Evolutionary conservation across 2,113 vertebrate genomes (phyloP).

Genomic region (Aphyosemion australe): DNA sequence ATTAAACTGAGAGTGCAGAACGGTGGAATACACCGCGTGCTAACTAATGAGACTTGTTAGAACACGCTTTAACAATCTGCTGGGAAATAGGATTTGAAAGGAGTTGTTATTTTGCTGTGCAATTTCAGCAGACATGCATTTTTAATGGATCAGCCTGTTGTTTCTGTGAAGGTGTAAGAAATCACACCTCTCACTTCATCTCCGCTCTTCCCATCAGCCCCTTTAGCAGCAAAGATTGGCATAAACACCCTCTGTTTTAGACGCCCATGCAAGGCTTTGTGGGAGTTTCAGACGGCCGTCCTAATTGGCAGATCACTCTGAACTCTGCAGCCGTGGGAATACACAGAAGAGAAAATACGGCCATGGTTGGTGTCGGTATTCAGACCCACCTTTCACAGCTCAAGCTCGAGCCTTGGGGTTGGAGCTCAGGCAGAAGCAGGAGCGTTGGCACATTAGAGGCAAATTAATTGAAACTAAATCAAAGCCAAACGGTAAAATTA

Average conservation of each 20-base stretch:
- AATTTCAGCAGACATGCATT: conserved; percentile 13
- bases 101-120: neutral
- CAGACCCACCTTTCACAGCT: conserved; percentile 40
- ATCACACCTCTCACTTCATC: conserved; percentile 37
- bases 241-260: conserved; percentile 22
- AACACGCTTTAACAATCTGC: neutral
- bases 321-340: conserved; percentile 16
- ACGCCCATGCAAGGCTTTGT: conserved; percentile 5
- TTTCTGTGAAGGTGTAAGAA: conserved; percentile 58
- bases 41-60: conserved; percentile 18
- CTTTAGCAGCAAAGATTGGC: conserved; percentile 28
- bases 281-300: conserved; percentile 29
- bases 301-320: conserved; percentile 56
- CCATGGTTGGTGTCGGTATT: conserved; percentile 1
- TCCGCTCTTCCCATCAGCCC: conserved; percentile 32
- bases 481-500: neutral
- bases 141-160: conserved; percentile 54
- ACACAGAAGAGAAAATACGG: conserved; percentile 14
- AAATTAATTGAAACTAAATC: conserved; percentile 31
- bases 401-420: conserved; percentile 35
- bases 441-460: conserved; percentile 13
- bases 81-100: neutral
- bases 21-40: too few relatives aligned
- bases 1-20: neutral
- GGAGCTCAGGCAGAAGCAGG: conserved; percentile 27